phyloP scores from a whole-genome alignment of 2,797 vertebrate species.

The Geotrypetes seraphini region DNA sequence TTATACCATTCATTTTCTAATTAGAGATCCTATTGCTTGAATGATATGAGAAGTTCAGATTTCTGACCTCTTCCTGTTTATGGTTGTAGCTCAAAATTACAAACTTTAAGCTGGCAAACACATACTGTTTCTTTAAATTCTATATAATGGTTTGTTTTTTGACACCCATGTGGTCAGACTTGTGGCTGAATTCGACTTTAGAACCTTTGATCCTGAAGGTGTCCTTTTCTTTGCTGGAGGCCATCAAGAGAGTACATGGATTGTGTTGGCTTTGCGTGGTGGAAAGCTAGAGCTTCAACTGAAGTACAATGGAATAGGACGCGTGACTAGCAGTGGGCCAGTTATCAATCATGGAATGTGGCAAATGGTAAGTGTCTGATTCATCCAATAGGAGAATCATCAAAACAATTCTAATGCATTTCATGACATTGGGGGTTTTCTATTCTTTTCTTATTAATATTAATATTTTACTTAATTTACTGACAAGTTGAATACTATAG shows the following conservation, averaged over 20 bases:
- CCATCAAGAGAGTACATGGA: conserved; percentile 81
- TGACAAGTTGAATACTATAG: too few species aligned
- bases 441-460: too few species aligned
- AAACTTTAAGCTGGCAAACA: too few species aligned
- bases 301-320: conserved; percentile 68
- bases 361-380: conserved; percentile 85
- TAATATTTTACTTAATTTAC: too few species aligned
- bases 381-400: too few species aligned
- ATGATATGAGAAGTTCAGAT: too few species aligned
- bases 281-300: conserved; percentile 89
- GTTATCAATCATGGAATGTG: conserved; percentile 82
- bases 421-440: too few species aligned
- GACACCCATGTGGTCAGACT: conserved; percentile 59
- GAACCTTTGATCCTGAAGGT: conserved; percentile 86
- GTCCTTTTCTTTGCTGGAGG: conserved; percentile 94
- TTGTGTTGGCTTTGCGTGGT: conserved; percentile 76
- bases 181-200: conserved; percentile 91
- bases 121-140: conserved; percentile 27
- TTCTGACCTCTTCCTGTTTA: too few species aligned
- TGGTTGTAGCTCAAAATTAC: too few species aligned
- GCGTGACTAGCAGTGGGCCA: conserved; percentile 85
- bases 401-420: too few species aligned
- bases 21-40: too few species aligned
- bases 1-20: too few species aligned
- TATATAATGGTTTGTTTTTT: conserved; percentile 34